Evolutionary conservation across 2,797 vertebrate genomes (phyloP).

Genomic region (Yasuhikotakia modesta): DNA sequence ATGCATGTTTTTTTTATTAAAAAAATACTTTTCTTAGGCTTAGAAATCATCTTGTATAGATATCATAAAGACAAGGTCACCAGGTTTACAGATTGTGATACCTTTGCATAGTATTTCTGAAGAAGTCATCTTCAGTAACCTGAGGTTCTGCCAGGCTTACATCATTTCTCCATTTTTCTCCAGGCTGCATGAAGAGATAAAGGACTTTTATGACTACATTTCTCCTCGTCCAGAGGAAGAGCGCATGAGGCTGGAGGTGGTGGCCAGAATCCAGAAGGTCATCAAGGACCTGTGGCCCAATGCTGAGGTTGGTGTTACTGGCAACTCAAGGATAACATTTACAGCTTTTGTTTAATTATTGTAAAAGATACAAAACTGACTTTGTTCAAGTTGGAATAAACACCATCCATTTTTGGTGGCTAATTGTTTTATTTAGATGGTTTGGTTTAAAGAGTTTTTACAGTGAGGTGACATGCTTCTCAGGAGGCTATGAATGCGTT

Average conservation of each 20-base stretch:
- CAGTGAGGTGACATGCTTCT: no score
- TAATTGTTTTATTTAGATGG: no score
- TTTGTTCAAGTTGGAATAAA: no score
- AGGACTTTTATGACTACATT: slow-evolving; percentile 95
- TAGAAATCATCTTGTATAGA: no score
- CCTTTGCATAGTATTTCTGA: background rate
- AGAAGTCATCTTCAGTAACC: background rate
- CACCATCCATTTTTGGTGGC: no score
- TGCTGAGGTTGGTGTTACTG: slow-evolving; percentile 82
- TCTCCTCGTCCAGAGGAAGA: slow-evolving; percentile 93
- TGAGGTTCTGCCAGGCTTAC: background rate
- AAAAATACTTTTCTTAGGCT: no score
- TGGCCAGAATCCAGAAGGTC: slow-evolving; percentile 92
- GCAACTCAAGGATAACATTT: no score
- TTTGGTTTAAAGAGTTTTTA: no score
- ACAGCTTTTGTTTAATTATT: no score
- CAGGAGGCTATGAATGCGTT: background rate
- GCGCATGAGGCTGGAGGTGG: slow-evolving; percentile 95
- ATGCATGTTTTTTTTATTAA: no score
- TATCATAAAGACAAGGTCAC: background rate
- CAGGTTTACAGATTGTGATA: background rate
- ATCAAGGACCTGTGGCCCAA: slow-evolving; percentile 96
- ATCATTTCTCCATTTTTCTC: slow-evolving; percentile 1
- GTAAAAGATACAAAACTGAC: no score
- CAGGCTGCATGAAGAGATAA: slow-evolving; percentile 96